Evolutionary conservation across 1,140 invertebrate genomes (phyloP).

Genomic region (Nylanderia fulva): DNA sequence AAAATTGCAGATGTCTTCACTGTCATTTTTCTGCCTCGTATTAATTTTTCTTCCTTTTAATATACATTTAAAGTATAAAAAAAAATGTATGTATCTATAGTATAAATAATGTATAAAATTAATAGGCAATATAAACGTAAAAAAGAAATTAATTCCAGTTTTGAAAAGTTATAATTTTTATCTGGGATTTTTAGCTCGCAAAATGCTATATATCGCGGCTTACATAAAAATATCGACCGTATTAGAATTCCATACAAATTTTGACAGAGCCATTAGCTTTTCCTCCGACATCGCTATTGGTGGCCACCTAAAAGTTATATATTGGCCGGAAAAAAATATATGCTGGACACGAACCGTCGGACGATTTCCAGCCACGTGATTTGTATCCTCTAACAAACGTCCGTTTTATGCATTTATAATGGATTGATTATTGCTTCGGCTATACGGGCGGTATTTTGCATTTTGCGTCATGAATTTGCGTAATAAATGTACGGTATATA

Average conservation of each 20-base stretch:
- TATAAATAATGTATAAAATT: neutral
- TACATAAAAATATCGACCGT: slow-evolving; percentile 29
- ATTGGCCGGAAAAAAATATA: slow-evolving; percentile 47
- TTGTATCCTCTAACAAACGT: slow-evolving; percentile 45
- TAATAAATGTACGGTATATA: slow-evolving; percentile 44
- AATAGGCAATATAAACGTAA: neutral
- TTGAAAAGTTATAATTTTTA: slow-evolving; percentile 1
- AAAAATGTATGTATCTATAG: neutral
- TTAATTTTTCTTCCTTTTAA: neutral
- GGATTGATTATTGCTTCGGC: slow-evolving; percentile 49
- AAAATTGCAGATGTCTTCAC: neutral
- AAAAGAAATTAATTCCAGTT: neutral
- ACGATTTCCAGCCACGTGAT: slow-evolving; percentile 26
- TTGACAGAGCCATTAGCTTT: slow-evolving; percentile 48
- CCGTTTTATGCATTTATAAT: slow-evolving; percentile 54
- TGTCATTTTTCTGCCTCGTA: neutral
- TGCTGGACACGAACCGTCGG: slow-evolving; percentile 10
- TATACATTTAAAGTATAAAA: neutral
- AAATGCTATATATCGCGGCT: slow-evolving; percentile 1
- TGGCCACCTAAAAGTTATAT: neutral
- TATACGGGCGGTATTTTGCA: slow-evolving; percentile 30
- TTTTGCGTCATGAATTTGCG: slow-evolving; percentile 37
- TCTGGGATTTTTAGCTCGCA: neutral
- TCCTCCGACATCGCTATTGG: slow-evolving; percentile 36
- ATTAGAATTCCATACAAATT: slow-evolving; percentile 57